phyloP scores from a whole-genome alignment of 2,113 vertebrate genomes.

The Oplegnathus fasciatus region DNA sequence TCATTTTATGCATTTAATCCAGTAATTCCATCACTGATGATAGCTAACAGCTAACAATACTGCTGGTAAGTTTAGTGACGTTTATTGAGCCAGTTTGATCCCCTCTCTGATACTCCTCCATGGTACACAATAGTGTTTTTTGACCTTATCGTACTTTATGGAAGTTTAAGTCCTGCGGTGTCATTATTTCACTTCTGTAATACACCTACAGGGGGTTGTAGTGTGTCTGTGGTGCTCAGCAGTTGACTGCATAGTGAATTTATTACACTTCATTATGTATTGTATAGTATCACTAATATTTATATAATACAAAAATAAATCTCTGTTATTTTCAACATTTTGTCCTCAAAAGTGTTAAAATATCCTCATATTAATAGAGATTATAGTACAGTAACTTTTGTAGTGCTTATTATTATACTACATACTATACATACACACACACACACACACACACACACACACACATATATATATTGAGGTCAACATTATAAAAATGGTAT shows the following conservation, averaged over 20 bases:
- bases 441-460: not conserved
- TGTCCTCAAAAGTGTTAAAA: not conserved
- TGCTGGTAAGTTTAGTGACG: not conserved
- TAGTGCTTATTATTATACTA: not conserved
- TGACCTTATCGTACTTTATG: not conserved
- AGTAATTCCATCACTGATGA: not conserved
- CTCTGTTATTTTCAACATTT: not conserved
- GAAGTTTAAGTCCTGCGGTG: not conserved
- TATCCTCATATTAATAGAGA: not conserved
- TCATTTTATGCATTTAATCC: not conserved
- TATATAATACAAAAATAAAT: not conserved
- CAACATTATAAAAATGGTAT: not conserved
- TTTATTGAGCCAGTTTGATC: constrained; percentile 2
- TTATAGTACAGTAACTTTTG: no score
- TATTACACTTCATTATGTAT: constrained; percentile 6
- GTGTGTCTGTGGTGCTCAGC: not conserved
- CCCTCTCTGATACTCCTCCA: not conserved
- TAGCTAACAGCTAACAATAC: not conserved
- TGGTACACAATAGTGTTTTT: not conserved
- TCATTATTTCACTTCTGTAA: not conserved
- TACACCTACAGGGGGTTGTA: not conserved
- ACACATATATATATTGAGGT: not conserved
- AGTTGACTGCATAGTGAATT: not conserved
- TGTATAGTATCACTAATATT: not conserved
- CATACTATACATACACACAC: not conserved